A percentile compares a stretch with the other conserved stretches of the same genome.
Evolutionary conservation across 1,140 invertebrate genomes (phyloP).

Genomic region (Leptopilina clavipes): DNA sequence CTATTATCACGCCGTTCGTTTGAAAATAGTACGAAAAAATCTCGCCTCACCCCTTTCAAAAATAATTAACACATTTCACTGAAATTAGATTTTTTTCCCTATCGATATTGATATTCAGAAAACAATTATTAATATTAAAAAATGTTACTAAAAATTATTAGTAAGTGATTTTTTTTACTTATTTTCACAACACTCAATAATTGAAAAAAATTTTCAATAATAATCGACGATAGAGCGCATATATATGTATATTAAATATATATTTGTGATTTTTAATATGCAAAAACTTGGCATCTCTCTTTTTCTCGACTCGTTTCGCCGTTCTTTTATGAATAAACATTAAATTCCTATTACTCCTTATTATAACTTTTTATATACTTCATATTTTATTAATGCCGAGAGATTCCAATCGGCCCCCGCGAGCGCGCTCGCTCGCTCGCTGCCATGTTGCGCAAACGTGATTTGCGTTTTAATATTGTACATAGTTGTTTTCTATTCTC

Average conservation of each 20-base stretch:
- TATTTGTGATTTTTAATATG: slow-evolving; percentile 61
- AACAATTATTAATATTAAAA: no score
- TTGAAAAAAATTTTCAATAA: no score
- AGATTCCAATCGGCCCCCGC: slow-evolving; percentile 64
- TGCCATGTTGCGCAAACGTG: slow-evolving; percentile 68
- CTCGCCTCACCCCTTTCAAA: no score
- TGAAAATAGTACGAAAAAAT: no score
- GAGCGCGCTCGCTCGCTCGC: slow-evolving; percentile 28
- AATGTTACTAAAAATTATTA: no score
- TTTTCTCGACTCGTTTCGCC: slow-evolving; percentile 41
- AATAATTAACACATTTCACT: slow-evolving; percentile 30
- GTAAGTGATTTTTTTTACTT: no score
- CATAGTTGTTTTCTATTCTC: slow-evolving; percentile 50
- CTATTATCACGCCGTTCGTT: no score
- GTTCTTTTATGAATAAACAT: slow-evolving; percentile 67
- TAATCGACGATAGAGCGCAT: no score
- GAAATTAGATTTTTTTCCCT: no score
- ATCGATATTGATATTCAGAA: no score
- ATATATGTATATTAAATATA: no score
- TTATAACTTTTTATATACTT: slow-evolving; percentile 71
- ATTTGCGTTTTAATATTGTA: slow-evolving; percentile 73
- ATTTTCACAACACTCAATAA: no score
- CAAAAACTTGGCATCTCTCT: slow-evolving; percentile 42
- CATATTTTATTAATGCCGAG: slow-evolving; percentile 71
- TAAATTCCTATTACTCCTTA: slow-evolving; percentile 67